Percentiles rank a stretch among this genome's conserved stretches.
phyloP scores from a whole-genome alignment of 1,140 invertebrate species.

The Drosophila erecta region DNA sequence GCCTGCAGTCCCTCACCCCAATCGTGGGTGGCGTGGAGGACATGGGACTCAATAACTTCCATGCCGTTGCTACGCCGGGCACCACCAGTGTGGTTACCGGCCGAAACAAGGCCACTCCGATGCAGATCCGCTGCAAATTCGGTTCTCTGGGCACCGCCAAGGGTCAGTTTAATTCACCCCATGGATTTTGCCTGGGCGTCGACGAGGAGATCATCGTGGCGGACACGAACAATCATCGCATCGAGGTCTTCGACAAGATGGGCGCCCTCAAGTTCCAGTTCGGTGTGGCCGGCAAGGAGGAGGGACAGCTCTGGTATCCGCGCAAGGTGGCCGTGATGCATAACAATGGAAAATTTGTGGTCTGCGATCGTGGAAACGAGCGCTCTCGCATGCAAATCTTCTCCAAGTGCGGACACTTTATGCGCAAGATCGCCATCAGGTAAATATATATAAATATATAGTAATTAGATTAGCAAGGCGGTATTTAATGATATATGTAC shows the following conservation, averaged over 20 bases:
- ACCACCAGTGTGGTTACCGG: conserved; percentile 85
- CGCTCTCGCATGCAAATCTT: conserved; percentile 98
- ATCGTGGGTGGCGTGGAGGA: conserved; percentile 76
- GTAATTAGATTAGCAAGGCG: no score
- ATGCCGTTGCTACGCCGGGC: conserved; percentile 71
- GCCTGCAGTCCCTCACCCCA: conserved; percentile 85
- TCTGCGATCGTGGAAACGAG: conserved; percentile 98
- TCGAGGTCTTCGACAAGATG: conserved; percentile 96
- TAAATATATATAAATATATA: conserved; percentile 11
- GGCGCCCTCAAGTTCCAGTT: conserved; percentile 95
- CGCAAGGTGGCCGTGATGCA: conserved; percentile 97
- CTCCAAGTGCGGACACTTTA: conserved; percentile 93
- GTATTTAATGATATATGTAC: no score
- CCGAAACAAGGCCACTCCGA: conserved; percentile 90
- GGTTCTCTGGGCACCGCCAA: conserved; percentile 95
- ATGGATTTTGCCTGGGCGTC: conserved; percentile 97
- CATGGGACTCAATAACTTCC: conserved; percentile 69
- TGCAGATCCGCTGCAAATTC: conserved; percentile 96
- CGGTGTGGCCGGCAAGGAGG: conserved; percentile 95
- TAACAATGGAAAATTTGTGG: conserved; percentile 94
- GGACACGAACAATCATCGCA: conserved; percentile 98
- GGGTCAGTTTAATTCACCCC: conserved; percentile 97
- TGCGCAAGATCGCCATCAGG: conserved; percentile 96
- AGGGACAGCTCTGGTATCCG: conserved; percentile 98
- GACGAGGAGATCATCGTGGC: conserved; percentile 98